phyloP scores from a whole-genome alignment of 2,888 invertebrate genomes.

The Rotaria socialis region DNA sequence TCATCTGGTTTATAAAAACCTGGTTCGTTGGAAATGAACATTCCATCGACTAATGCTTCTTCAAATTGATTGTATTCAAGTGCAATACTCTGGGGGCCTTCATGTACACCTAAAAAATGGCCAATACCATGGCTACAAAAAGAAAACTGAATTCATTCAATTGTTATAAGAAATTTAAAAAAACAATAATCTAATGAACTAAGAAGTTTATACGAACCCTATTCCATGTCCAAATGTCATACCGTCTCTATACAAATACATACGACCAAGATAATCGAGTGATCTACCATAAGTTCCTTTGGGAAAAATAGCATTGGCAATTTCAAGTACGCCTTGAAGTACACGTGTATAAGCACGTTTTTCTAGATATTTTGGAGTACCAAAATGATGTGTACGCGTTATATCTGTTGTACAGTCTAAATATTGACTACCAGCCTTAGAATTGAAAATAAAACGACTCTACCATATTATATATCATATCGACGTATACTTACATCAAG shows the following conservation, averaged over 20 bases:
- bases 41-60: slow-evolving; percentile 38
- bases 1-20: slow-evolving; percentile 84
- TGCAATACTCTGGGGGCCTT: slow-evolving; percentile 60
- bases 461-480: slow-evolving; percentile 27
- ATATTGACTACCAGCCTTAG: slow-evolving; percentile 39
- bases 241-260: slow-evolving; percentile 54
- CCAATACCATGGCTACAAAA: slow-evolving; percentile 76
- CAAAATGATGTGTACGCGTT: slow-evolving; percentile 48
- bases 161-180: background rate
- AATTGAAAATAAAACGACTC: background rate
- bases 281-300: slow-evolving; percentile 48
- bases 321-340: slow-evolving; percentile 42
- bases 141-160: background rate
- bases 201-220: slow-evolving; percentile 52
- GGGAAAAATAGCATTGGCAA: slow-evolving; percentile 39
- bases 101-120: slow-evolving; percentile 79
- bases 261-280: slow-evolving; percentile 55
- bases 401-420: slow-evolving; percentile 48
- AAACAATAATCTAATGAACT: too few relatives aligned
- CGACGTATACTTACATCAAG: slow-evolving; percentile 51
- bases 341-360: slow-evolving; percentile 44
- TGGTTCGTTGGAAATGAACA: slow-evolving; percentile 63
- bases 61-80: slow-evolving; percentile 19
- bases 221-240: slow-evolving; percentile 56
- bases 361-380: slow-evolving; percentile 38